These are phyloP conservation scores for Amblyjoppa fuscipennis DNA, from an alignment of 2,888 invertebrate species.

Conservation along the genomic window DNA sequence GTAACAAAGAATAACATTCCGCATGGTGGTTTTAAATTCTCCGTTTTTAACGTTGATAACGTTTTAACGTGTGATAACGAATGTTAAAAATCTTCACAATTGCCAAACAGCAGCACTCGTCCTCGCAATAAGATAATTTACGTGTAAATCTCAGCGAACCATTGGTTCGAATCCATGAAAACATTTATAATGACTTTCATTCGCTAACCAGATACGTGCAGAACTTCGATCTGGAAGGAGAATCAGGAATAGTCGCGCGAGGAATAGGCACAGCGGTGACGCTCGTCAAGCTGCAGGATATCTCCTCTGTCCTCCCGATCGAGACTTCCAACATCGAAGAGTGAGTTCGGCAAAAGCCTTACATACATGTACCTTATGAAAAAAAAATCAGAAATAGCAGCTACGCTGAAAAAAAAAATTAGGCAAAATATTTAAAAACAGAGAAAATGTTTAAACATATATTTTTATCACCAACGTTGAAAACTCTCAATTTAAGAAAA, in stretches of 20 bases:
- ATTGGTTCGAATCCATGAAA: not conserved
- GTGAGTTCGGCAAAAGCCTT: conserved; percentile 86
- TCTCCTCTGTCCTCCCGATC: conserved; percentile 77
- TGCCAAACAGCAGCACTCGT: too few species aligned
- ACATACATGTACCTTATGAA: not conserved
- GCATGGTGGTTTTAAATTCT: too few species aligned
- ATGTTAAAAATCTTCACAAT: too few species aligned
- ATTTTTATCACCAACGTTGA: not conserved
- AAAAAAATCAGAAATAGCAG: not conserved
- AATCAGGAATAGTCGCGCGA: conserved; percentile 97
- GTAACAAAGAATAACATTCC: too few species aligned
- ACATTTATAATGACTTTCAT: conserved; percentile 1
- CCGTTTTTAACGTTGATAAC: too few species aligned
- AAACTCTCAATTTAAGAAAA: conserved; percentile 38
- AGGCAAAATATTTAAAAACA: not conserved
- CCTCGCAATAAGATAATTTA: too few species aligned
- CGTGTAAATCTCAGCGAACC: too few species aligned
- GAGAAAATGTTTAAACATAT: too few species aligned
- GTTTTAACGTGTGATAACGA: too few species aligned
- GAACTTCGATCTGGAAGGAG: conserved; percentile 98
- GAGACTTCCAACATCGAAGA: conserved; percentile 87
- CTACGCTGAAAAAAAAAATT: not conserved
- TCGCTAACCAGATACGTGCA: conserved; percentile 90
- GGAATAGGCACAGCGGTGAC: conserved; percentile 97
- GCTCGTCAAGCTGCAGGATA: conserved; percentile 88